Base-by-base conservation (phyloP, 2,888 invertebrate genomes). In the Eristalis tenax region DNA sequence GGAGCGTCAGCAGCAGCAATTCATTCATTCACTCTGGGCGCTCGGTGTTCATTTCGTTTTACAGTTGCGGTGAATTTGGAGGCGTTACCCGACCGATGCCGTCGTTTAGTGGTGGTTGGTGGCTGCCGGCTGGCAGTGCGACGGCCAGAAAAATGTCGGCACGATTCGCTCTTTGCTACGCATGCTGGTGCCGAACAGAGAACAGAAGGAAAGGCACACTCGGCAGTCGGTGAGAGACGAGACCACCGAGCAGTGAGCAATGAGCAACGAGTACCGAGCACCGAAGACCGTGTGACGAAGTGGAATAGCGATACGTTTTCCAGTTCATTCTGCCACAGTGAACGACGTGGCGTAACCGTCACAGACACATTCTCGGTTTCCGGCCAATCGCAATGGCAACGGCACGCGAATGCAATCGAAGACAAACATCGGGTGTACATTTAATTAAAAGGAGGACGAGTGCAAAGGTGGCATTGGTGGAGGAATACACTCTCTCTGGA, bases 321-420 rank as follows among this genome's bases (percentile, higher is more conserved):
- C 87, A 87, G 79, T 87, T 87, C 87, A 87, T 87, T 83, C 80
- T 87, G 87, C 64, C 79, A 87, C 71, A 87, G 87, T 79, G 83
- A 80, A 87, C 70, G 87, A 73, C 79, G 78, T 83, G 87, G 83
- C 87, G 87, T 87, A 87, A 87, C 87, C 83, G 87, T 87, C 87
- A 87, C 87, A 87, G 83, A 87, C 64, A 80, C 83, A 87, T 87
- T 83, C 83, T 87, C 83, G 87, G 59, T 80, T 91, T 92, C 90
- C 92, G 92, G 92, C 92, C 92, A 92, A 92, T 92, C 91, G 92
- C 88, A 90, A 90, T 89, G 90, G 86, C 80, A 84, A 78, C 79
- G 83, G 83, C 87, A 89, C 88, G 88, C 88, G 84, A 83, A 88
- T 85, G 85, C 87, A 83, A 83, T 87, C 87, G 66, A 64, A 50